Evolutionary conservation across 2,797 vertebrate genomes (phyloP).

Genomic region (Cirrhinus molitorella): DNA sequence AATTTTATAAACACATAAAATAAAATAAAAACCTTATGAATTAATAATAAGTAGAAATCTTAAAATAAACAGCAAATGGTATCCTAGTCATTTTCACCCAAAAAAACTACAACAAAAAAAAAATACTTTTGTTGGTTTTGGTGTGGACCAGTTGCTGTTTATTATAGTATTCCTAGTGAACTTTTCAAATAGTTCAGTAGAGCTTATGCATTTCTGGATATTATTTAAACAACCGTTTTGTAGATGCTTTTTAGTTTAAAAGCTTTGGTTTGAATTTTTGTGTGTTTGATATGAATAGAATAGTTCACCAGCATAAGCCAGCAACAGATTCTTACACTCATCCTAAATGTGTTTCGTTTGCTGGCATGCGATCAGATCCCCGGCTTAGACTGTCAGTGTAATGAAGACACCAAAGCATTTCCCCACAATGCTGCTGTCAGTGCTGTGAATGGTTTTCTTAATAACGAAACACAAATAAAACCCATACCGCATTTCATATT

Average conservation of each 20-base stretch:
- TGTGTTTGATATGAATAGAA: neutral
- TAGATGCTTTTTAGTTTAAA: slow-evolving; percentile 4
- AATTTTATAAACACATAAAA: too few species aligned
- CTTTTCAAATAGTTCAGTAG: neutral
- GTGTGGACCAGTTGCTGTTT: neutral
- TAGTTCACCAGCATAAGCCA: slow-evolving; percentile 19
- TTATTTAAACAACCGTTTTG: neutral
- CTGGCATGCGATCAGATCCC: slow-evolving; percentile 21
- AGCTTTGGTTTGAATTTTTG: neutral
- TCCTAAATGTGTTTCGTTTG: neutral
- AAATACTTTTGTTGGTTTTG: too few species aligned
- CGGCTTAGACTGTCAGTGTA: neutral
- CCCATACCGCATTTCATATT: neutral
- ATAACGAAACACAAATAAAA: slow-evolving; percentile 14
- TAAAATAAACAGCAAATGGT: too few species aligned
- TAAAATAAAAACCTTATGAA: too few species aligned
- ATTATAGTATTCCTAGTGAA: too few species aligned
- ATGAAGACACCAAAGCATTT: slow-evolving; percentile 25
- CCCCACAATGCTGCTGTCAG: slow-evolving; percentile 28
- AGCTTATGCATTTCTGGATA: neutral
- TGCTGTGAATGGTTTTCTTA: slow-evolving; percentile 4
- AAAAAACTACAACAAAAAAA: too few species aligned
- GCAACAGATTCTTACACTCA: slow-evolving; percentile 17
- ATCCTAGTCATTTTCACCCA: neutral
- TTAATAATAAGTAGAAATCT: too few species aligned